phyloP scores from a whole-genome alignment of 2,888 invertebrate genomes.

The Arrhopalites spinosus region DNA sequence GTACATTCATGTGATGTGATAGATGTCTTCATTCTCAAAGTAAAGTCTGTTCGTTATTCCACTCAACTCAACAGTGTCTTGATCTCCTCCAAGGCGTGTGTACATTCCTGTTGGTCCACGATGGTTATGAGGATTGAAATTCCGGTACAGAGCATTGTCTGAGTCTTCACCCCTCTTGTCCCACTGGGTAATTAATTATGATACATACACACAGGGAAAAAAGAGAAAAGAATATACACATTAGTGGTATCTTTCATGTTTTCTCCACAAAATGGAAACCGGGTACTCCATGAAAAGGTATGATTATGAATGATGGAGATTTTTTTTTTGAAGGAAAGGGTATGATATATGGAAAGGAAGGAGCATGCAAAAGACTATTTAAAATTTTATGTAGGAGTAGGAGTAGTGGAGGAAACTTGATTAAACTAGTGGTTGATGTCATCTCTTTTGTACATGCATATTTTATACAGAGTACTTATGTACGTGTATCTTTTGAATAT shows the following conservation, averaged over 20 bases:
- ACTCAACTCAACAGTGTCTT: conserved; percentile 53
- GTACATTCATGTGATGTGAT: conserved; percentile 54
- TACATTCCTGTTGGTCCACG: conserved; percentile 45
- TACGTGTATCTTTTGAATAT: too few relatives aligned
- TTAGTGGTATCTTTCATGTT: too few relatives aligned
- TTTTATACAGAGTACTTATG: neutral
- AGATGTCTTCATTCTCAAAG: conserved; percentile 56
- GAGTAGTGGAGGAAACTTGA: neutral
- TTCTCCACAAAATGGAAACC: neutral
- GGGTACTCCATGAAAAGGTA: neutral
- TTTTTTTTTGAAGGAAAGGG: neutral
- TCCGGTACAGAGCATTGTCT: conserved; percentile 1
- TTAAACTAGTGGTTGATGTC: neutral
- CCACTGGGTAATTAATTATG: conserved; percentile 21
- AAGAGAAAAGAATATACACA: neutral
- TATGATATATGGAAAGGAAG: neutral
- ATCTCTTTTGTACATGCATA: neutral
- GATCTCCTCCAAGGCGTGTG: conserved; percentile 51
- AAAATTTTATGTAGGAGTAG: neutral
- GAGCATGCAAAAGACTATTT: too few relatives aligned
- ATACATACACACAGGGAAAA: neutral
- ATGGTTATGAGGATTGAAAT: conserved; percentile 14
- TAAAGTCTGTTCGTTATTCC: conserved; percentile 56
- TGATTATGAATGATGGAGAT: neutral
- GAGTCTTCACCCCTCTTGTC: conserved; percentile 28